phyloP scores from a whole-genome alignment of 2,888 invertebrate species.

The Acanthosoma haemorrhoidale region DNA sequence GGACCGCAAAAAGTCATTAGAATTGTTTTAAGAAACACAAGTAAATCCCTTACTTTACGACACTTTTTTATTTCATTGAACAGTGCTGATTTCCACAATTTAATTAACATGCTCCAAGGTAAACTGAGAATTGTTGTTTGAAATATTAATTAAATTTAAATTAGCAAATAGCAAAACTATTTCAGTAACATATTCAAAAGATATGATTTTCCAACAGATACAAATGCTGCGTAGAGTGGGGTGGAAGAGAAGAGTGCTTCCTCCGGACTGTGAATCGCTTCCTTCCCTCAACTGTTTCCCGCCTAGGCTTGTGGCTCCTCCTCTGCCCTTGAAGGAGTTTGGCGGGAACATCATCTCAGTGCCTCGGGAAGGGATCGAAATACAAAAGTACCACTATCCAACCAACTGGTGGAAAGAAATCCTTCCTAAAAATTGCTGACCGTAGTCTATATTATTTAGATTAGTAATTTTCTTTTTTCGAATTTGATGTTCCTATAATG shows the following conservation, averaged over 20 bases:
- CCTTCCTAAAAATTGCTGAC: conserved; percentile 48
- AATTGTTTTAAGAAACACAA: too few species aligned
- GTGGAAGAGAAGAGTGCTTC: conserved; percentile 52
- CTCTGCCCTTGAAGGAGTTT: conserved; percentile 50
- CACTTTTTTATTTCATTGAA: too few species aligned
- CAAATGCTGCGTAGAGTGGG: conserved; percentile 52
- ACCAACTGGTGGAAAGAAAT: conserved; percentile 55
- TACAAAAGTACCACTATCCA: conserved; percentile 56
- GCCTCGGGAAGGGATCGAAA: conserved; percentile 54
- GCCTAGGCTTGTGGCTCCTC: conserved; percentile 48
- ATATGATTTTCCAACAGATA: conserved; percentile 43
- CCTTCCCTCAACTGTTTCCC: conserved; percentile 53
- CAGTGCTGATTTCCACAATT: too few species aligned
- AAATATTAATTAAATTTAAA: too few species aligned
- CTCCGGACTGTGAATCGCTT: conserved; percentile 52
- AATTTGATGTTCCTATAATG: not conserved
- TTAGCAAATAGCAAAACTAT: not conserved
- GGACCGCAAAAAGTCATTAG: too few species aligned
- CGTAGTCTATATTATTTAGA: not conserved
- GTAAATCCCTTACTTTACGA: too few species aligned
- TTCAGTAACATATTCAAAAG: too few species aligned
- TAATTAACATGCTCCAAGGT: too few species aligned
- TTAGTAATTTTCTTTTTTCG: not conserved
- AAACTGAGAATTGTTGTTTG: too few species aligned
- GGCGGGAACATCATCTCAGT: conserved; percentile 51